Base-by-base conservation (phyloP, 2,797 vertebrate genomes). In the Halcyon leucocephala region DNA sequence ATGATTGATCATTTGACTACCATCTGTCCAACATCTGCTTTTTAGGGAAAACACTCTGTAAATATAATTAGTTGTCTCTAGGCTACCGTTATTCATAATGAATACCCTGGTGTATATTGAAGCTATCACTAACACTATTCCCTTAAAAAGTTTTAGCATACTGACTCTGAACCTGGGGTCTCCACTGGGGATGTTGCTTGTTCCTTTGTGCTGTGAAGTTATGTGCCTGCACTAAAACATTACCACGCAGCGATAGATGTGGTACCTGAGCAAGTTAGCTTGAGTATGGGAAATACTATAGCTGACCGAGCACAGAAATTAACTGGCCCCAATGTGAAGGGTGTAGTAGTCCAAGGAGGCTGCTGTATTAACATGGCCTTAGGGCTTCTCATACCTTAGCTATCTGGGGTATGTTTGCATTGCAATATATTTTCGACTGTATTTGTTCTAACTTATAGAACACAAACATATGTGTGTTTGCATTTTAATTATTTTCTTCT, bases 11-110 rank as follows among this genome's bases (percentile, higher is more conserved):
- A 91, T 78, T 90, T 83, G 52, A 88, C 65, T 58, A 37, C 48
- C 81, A 91, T 79, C 89, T 91, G 89, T 62, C 66, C 73, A 65
- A 55, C 62, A 92, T 62, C 78, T 73, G 84, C 48, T 72, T 95
- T 88, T 70, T 24, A 62, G 77, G 51, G 55, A 86, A 93, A 88
- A n/a, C 66, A 86, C 29, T 16, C 58, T 66, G 33, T 41, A 92
- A 83, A 86, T 44, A 81, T 4, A 86, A 80, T 55, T 72, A 71
- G 39, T 65, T 83, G 44, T 21, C 77, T 86, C 55, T 60, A 80
- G 51, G 37, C 31, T 78, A 49, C 60, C 44, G 5, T 37, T 83
- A 90, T n/a, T 81, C 65, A 37, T 55, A 77, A 83, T 22, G 12
- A 93, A 70, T 74, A 83, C 14, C 12, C 44, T 57, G 14, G 15